These are phyloP conservation scores for Mastomys natalensis DNA, from an alignment of 2,113 vertebrate species.

Conservation along the genomic window DNA sequence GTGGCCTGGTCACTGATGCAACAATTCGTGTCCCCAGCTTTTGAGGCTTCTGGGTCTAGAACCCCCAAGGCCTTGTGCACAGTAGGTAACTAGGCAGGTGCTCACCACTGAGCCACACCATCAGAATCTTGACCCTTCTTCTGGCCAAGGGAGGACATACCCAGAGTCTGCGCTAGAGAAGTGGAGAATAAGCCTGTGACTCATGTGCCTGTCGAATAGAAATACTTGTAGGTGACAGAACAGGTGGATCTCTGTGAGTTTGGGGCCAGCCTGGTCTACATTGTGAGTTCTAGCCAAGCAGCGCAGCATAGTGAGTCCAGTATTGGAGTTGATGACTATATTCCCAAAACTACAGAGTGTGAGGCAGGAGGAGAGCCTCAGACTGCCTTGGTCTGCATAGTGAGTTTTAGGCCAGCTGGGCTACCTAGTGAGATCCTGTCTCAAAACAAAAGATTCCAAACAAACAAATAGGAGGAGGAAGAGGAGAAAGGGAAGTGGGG, in stretches of 20 bases:
- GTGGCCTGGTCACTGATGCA: background rate
- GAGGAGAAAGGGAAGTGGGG: too few species aligned
- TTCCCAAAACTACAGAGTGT: background rate
- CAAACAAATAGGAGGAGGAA: background rate
- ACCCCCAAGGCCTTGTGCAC: background rate
- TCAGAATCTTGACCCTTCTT: background rate
- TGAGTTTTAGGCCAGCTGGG: background rate
- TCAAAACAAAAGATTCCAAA: background rate
- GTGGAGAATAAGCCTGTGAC: fast-evolving
- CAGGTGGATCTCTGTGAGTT: background rate
- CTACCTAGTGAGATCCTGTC: background rate
- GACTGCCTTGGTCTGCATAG: background rate
- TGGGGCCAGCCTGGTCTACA: background rate
- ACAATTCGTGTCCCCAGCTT: background rate
- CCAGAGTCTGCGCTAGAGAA: background rate
- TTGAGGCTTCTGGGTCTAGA: background rate
- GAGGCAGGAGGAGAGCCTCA: background rate
- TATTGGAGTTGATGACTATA: background rate
- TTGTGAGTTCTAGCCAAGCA: background rate
- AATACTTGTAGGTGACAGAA: background rate
- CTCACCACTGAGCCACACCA: background rate
- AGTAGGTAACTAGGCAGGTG: background rate
- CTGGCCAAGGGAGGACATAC: background rate
- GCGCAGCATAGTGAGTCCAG: background rate
- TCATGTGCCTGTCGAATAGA: fast-evolving